Conservation (phyloP, 1,140 invertebrate genomes). For the Orius insidiosus region DNA sequence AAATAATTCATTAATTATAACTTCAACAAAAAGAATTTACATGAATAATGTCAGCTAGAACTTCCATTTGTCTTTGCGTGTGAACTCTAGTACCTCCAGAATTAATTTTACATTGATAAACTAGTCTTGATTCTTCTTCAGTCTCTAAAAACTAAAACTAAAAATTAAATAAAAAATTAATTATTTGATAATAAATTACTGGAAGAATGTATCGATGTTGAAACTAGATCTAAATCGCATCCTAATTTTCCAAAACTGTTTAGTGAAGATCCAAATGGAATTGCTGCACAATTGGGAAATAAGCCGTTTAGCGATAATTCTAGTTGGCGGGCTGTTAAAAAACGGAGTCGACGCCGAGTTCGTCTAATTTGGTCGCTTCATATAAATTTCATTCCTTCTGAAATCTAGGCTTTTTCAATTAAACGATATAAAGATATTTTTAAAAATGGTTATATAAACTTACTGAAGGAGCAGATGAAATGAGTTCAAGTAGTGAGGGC, state of each 20-base stretch:
- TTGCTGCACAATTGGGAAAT: conserved; percentile 44
- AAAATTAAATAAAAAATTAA: conserved; percentile 1
- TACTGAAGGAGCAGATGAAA: conserved; percentile 4
- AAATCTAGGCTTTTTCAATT: conserved; percentile 21
- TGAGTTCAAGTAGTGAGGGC: conserved; percentile 1
- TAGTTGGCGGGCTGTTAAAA: conserved; percentile 57
- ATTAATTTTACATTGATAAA: conserved; percentile 46
- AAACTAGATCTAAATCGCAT: conserved; percentile 68
- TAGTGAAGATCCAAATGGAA: conserved; percentile 76
- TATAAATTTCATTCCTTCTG: conserved; percentile 46
- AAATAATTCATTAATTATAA: no score
- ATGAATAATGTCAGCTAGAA: conserved; percentile 37
- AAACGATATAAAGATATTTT: neutral
- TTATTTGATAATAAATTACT: conserved; percentile 12
- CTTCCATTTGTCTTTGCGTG: conserved; percentile 48
- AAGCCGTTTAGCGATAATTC: conserved; percentile 48
- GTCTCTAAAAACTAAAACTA: conserved; percentile 1
- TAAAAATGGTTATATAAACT: neutral
- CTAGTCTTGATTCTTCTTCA: conserved; percentile 19
- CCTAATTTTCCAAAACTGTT: conserved; percentile 74
- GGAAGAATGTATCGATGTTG: conserved; percentile 24
- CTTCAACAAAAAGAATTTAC: no score
- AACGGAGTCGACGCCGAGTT: conserved; percentile 58
- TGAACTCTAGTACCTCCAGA: conserved; percentile 35
- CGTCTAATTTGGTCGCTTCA: conserved; percentile 43